A percentile compares a stretch with the other conserved stretches of the same genome.
Conservation (phyloP, 2,113 vertebrate species). For the Oncorhynchus nerka region DNA sequence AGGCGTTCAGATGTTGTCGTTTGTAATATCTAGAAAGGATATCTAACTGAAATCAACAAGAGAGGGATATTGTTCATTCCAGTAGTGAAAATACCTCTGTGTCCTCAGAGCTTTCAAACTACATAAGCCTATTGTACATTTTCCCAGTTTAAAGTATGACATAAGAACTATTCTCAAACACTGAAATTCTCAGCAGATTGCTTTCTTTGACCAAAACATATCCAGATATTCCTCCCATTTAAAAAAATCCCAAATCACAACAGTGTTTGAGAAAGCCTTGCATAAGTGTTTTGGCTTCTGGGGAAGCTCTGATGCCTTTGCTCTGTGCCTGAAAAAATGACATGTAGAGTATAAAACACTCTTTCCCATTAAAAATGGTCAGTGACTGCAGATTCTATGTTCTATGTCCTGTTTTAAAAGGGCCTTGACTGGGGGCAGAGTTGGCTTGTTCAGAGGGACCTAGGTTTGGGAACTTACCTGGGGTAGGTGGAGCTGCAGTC, state of each 20-base stretch:
- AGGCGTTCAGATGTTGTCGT: not conserved
- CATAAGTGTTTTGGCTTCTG: not conserved
- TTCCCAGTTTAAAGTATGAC: not conserved
- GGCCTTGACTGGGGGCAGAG: not conserved
- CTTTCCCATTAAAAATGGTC: too few species aligned
- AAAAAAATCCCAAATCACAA: constrained; percentile 3
- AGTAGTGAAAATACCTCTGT: not conserved
- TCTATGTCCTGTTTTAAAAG: not conserved
- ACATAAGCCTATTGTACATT: not conserved
- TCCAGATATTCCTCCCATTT: not conserved
- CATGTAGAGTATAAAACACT: too few species aligned
- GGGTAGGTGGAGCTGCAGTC: constrained; percentile 91
- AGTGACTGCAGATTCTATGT: too few species aligned
- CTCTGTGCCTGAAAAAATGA: too few species aligned
- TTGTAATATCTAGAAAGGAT: not conserved
- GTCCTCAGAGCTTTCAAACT: not conserved
- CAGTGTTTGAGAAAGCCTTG: not conserved
- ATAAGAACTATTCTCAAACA: not conserved
- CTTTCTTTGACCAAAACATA: not conserved
- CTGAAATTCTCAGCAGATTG: not conserved
- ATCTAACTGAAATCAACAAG: not conserved
- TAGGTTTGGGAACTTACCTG: constrained; percentile 77
- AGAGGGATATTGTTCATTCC: not conserved
- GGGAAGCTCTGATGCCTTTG: not conserved
- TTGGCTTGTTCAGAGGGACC: not conserved